These are phyloP conservation scores for Beris morrisii DNA, from an alignment of 2,888 invertebrate genomes.

Conservation along the genomic window DNA sequence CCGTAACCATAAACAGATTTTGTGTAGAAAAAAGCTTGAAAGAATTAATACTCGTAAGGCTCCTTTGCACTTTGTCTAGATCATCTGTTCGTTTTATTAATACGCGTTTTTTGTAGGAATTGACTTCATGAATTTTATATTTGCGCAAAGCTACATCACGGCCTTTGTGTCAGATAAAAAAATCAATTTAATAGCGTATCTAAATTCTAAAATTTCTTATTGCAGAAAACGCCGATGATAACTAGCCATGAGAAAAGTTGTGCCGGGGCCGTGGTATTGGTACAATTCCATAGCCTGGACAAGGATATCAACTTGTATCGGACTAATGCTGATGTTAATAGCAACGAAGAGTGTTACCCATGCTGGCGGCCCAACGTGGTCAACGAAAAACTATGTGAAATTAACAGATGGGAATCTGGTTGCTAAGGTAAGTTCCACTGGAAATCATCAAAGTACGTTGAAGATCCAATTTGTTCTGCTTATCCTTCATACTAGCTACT, in stretches of 20 bases:
- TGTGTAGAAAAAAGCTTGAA: no score
- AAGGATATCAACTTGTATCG: conserved; percentile 27
- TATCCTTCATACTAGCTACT: no score
- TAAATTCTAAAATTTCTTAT: neutral
- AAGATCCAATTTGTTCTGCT: neutral
- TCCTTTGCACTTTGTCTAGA: no score
- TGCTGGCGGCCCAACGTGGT: conserved; percentile 39
- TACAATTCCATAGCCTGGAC: conserved; percentile 36
- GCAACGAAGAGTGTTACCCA: conserved; percentile 29
- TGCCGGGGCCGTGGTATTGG: conserved; percentile 48
- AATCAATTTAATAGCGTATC: no score
- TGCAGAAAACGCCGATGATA: conserved; percentile 50
- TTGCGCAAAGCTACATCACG: no score
- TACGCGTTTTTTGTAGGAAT: no score
- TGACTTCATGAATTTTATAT: no score
- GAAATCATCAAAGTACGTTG: neutral
- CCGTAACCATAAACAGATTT: no score
- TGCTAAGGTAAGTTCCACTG: conserved; percentile 47
- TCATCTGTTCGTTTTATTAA: no score
- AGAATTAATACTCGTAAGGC: no score
- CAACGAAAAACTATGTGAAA: conserved; percentile 48
- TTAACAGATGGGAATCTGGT: conserved; percentile 53
- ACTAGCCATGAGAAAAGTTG: conserved; percentile 55
- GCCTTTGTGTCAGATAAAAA: no score
- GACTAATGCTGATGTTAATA: conserved; percentile 38